Percentiles rank a stretch among this genome's conserved stretches.
Conservation (phyloP, 2,113 vertebrate species). For the Perca schrenkii region DNA sequence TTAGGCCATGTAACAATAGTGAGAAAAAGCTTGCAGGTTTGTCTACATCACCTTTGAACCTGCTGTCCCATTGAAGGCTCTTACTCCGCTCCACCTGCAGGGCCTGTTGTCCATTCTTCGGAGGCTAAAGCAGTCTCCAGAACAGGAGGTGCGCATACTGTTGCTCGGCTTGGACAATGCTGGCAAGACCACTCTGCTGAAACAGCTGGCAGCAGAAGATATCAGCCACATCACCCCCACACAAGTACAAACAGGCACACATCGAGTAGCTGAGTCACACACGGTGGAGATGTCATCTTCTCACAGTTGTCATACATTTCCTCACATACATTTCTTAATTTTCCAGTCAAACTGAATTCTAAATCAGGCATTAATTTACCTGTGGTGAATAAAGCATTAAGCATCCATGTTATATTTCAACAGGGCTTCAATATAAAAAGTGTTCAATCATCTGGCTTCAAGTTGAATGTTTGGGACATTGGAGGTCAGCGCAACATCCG, state of each 20-base stretch:
- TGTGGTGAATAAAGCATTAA: neutral
- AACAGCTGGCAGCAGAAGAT: conserved; percentile 94
- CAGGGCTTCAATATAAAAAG: conserved; percentile 98
- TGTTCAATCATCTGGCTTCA: conserved; percentile 94
- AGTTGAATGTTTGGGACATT: conserved; percentile 97
- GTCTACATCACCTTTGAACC: neutral
- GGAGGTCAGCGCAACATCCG: conserved; percentile 96
- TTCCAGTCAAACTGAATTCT: neutral
- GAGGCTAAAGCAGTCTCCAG: conserved; percentile 92
- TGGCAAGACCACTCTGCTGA: conserved; percentile 94
- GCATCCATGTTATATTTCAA: conserved; percentile 15
- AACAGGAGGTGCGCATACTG: conserved; percentile 94
- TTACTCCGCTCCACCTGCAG: conserved; percentile 72
- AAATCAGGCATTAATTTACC: neutral
- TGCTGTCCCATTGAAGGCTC: conserved; percentile 17
- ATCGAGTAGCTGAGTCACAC: neutral
- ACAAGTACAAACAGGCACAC: conserved; percentile 83
- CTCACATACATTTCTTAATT: neutral
- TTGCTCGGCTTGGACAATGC: conserved; percentile 96
- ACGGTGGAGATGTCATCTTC: neutral
- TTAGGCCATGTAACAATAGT: neutral
- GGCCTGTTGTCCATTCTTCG: conserved; percentile 93
- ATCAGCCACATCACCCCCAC: conserved; percentile 95
- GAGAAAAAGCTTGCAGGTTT: conserved; percentile 19
- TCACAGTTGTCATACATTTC: neutral